Evolutionary conservation across 2,113 vertebrate genomes (phyloP).

Genomic region (Hyaena hyaena): DNA sequence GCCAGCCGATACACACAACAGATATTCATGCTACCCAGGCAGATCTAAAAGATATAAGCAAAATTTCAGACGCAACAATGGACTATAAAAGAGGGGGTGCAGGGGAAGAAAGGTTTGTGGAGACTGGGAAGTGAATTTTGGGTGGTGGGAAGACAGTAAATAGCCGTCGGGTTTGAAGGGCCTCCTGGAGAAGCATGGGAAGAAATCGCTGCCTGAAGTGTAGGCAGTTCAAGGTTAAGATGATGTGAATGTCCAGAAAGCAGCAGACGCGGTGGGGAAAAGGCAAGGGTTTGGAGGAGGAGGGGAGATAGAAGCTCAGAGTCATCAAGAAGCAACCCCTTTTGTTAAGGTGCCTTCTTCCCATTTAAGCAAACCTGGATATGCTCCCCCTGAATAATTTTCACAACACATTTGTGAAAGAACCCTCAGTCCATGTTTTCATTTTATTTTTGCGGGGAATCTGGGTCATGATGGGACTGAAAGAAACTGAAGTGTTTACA

Average conservation of each 20-base stretch:
- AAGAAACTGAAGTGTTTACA: conserved; percentile 67
- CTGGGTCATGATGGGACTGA: conserved; percentile 56
- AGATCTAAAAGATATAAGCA: not conserved
- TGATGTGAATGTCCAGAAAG: conserved; percentile 8
- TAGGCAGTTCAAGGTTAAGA: conserved; percentile 70
- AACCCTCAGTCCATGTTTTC: not conserved
- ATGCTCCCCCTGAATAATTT: not conserved
- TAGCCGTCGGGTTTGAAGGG: not conserved
- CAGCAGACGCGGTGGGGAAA: not conserved
- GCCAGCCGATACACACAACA: not conserved
- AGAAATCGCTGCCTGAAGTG: not conserved
- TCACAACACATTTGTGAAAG: conserved; percentile 24
- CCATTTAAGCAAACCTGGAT: not conserved
- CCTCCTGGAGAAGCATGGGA: not conserved
- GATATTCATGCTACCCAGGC: not conserved
- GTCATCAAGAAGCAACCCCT: not conserved
- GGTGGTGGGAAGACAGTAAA: not conserved
- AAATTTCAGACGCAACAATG: conserved; percentile 56
- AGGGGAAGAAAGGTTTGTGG: not conserved
- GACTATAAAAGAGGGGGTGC: not conserved
- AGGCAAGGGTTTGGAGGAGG: not conserved
- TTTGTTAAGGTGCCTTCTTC: not conserved
- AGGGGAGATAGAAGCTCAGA: not conserved
- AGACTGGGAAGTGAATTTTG: not conserved
- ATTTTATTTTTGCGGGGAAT: conserved; percentile 58